Evolutionary conservation across 2,888 invertebrate species (phyloP).

Genomic region (Leptothorax acervorum): DNA sequence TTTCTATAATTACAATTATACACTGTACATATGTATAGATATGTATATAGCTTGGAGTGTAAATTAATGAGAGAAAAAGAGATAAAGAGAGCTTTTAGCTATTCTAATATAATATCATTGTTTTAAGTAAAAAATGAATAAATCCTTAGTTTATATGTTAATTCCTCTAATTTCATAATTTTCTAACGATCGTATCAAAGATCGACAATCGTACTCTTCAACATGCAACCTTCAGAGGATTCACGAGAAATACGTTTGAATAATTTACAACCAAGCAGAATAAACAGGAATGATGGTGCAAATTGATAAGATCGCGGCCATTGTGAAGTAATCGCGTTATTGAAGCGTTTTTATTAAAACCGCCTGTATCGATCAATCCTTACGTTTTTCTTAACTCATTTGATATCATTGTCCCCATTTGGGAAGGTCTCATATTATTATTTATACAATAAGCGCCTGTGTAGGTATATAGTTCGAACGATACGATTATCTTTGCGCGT

Average conservation of each 20-base stretch:
- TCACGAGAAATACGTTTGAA: conserved; percentile 12
- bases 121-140: background rate
- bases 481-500: background rate
- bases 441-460: background rate
- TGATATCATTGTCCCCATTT: conserved; percentile 24
- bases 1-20: background rate
- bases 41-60: background rate
- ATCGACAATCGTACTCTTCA: background rate
- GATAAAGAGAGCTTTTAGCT: background rate
- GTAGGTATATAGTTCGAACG: background rate
- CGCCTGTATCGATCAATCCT: background rate
- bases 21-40: background rate
- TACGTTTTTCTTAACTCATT: conserved; percentile 28
- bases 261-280: conserved; percentile 20
- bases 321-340: conserved; percentile 34
- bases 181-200: background rate
- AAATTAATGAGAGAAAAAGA: background rate
- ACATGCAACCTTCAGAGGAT: background rate
- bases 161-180: background rate
- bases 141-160: background rate
- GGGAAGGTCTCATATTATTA: background rate
- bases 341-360: conserved; percentile 23
- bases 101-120: background rate
- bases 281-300: conserved; percentile 34
- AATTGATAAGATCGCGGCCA: conserved; percentile 36